Evolutionary conservation across 2,113 vertebrate genomes (phyloP).

Genomic region (Nyctibius bracteatus): DNA sequence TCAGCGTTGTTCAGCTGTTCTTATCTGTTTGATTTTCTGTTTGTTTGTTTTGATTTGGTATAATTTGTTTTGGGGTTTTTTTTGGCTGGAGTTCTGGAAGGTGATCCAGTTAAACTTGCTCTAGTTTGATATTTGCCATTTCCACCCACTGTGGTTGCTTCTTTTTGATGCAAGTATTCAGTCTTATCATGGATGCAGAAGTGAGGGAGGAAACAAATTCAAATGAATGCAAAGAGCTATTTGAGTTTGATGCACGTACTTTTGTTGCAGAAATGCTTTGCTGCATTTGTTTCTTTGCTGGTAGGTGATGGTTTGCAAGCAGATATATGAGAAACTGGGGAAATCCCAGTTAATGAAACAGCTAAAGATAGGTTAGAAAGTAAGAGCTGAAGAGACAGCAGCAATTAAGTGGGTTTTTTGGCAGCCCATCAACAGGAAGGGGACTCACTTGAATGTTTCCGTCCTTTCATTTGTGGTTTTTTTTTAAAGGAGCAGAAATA

Average conservation of each 20-base stretch:
- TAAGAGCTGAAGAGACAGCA: neutral
- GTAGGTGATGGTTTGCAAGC: neutral
- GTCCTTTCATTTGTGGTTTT: neutral
- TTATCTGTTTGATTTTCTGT: neutral
- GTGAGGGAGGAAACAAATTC: neutral
- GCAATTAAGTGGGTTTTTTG: neutral
- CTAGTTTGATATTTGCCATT: neutral
- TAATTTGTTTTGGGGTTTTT: neutral
- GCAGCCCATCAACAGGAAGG: neutral
- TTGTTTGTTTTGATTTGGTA: neutral
- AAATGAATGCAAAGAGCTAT: neutral
- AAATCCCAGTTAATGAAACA: neutral
- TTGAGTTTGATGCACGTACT: neutral
- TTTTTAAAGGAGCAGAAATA: neutral
- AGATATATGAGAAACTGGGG: neutral
- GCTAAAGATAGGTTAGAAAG: neutral
- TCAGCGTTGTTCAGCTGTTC: constrained; percentile 4
- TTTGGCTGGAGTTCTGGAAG: neutral
- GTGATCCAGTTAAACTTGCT: neutral
- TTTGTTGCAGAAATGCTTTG: neutral
- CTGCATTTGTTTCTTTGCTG: neutral
- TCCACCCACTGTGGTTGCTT: neutral
- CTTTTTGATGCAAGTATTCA: neutral
- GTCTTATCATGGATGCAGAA: neutral
- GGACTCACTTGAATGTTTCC: neutral